Evolutionary conservation across 2,113 vertebrate genomes (phyloP).

Genomic region (Melanerpes formicivorus): DNA sequence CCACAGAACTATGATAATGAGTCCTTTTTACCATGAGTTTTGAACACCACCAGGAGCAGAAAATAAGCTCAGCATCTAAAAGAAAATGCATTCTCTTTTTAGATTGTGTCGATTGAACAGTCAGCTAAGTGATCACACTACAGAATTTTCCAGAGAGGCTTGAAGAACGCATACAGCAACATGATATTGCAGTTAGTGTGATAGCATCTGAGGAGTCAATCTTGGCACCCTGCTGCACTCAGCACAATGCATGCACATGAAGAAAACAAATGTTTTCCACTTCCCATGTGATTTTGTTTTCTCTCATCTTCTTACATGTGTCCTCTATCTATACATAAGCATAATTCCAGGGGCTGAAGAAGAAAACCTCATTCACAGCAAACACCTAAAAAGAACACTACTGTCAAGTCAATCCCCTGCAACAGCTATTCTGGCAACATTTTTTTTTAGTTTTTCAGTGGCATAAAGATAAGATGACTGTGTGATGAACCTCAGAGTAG

Average conservation of each 20-base stretch:
- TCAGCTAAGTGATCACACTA: neutral
- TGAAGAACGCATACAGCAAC: neutral
- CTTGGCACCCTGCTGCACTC: neutral
- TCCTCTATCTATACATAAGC: neutral
- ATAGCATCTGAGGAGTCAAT: constrained; percentile 41
- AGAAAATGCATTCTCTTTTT: neutral
- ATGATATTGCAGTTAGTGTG: constrained; percentile 41
- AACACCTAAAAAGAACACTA: neutral
- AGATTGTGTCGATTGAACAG: neutral
- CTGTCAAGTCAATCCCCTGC: neutral
- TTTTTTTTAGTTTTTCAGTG: neutral
- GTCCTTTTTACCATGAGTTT: neutral
- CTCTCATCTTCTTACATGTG: neutral
- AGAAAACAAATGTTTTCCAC: neutral
- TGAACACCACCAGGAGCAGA: neutral
- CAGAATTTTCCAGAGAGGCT: neutral
- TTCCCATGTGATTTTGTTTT: neutral
- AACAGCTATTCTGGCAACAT: neutral
- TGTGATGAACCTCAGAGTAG: neutral
- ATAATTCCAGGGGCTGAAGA: neutral
- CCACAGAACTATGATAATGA: neutral
- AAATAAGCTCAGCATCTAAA: neutral
- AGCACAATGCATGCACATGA: neutral
- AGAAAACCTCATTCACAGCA: neutral
- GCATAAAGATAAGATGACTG: neutral